Base-by-base conservation (phyloP, 2,113 vertebrate genomes). In the Megalops atlanticus region DNA sequence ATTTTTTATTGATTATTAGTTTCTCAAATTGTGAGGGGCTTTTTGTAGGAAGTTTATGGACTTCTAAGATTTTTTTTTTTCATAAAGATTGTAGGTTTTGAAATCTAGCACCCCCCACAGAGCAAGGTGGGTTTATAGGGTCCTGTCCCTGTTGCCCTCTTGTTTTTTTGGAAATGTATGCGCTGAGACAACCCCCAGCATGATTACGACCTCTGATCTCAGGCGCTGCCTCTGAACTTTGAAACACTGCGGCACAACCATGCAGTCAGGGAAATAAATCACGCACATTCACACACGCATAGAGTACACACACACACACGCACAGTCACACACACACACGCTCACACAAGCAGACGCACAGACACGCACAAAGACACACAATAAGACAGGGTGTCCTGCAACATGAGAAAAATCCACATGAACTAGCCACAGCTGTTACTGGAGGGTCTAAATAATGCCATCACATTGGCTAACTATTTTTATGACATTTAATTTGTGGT, bases 341-440 rank as follows among this genome's bases (percentile, higher is more conserved):
- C n/a, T n/a, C n/a, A n/a, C n/a, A n/a, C 58, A 64, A 79, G 18
- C 24, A 39, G 24, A 16, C 36, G n/a, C 52, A 64, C 58, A 27
- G 24, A 64, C 58, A 64, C 58, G 31, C 5, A 12, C 58, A n/a
- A n/a, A n/a, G n/a, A n/a, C n/a, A n/a, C n/a, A n/a, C 58, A 64
- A 79, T 27, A 36, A 39, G 24, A 16, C 36, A 16, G 40, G 43
- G 69, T 16, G 86, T 83, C 83, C 79, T 81, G 86, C 83, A 83
- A 85, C 58, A 36, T 77, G 16, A 80, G 43, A 82, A 24, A 58
- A 82, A 52, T 82, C 84, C 86, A 87, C 85, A 87, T 89, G 76
- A 79, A 86, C 86, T 79, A 85, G 80, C 58, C 83, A 77, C 83
- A 83, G 80, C 81, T 88, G 88, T 85, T 85, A 81, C 77, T 71